Percentiles rank a stretch among this genome's conserved stretches.
Conservation (phyloP, 2,888 invertebrate species). For the Idaea aversata region DNA sequence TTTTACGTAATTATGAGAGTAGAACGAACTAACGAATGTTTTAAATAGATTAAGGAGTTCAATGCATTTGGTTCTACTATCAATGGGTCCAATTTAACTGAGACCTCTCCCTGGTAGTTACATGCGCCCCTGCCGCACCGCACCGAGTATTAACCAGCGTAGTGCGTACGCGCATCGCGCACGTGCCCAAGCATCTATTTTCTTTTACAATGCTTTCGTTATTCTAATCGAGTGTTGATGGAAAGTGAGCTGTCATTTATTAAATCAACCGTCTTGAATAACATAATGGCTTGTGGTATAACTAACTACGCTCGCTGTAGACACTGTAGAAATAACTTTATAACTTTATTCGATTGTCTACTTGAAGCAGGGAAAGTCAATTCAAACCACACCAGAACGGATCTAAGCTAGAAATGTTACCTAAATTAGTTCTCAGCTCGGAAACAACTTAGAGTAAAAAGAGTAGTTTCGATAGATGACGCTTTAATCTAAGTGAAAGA, state of each 20-base stretch:
- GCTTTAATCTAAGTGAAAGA: too few species aligned
- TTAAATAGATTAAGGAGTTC: too few species aligned
- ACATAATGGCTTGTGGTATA: neutral
- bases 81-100: neutral
- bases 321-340: neutral
- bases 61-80: too few species aligned
- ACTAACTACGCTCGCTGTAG: neutral
- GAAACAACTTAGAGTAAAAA: neutral
- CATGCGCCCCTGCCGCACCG: neutral
- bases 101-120: neutral
- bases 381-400: neutral
- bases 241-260: conserved; percentile 25
- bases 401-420: neutral
- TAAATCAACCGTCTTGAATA: conserved; percentile 16
- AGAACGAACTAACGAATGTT: too few species aligned
- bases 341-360: neutral
- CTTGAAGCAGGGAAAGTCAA: neutral
- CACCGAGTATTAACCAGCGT: neutral
- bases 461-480: too few species aligned
- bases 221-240: conserved; percentile 18
- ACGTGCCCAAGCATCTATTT: conserved; percentile 20
- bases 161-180: neutral
- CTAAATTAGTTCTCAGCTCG: neutral
- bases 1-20: too few species aligned
- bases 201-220: conserved; percentile 15